phyloP scores from a whole-genome alignment of 2,113 vertebrate genomes.

The Embiotoca jacksoni region DNA sequence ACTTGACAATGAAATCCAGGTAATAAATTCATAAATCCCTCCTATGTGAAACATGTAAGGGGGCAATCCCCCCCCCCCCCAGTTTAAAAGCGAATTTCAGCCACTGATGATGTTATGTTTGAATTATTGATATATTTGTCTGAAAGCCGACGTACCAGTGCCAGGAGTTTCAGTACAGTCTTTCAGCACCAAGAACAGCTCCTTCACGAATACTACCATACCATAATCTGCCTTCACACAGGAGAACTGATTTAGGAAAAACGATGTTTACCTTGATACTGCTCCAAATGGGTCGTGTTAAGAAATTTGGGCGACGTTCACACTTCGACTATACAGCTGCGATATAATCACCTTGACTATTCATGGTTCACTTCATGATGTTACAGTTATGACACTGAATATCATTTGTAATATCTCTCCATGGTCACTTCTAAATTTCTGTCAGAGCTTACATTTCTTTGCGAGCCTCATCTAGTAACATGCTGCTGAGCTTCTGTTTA shows the following conservation, averaged over 20 bases:
- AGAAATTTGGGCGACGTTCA: constrained; percentile 23
- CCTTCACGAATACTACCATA: neutral
- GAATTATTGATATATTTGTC: constrained; percentile 1
- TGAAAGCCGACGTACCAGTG: neutral
- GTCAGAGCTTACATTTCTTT: constrained; percentile 50
- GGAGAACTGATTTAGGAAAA: neutral
- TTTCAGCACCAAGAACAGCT: constrained; percentile 77
- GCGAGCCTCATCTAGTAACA: constrained; percentile 60
- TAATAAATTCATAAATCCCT: too few relatives aligned
- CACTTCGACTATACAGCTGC: constrained; percentile 24
- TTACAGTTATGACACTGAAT: constrained; percentile 31
- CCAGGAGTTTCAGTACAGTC: neutral
- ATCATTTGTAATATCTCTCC: constrained; percentile 63
- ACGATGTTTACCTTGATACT: neutral
- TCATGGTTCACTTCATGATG: constrained; percentile 43
- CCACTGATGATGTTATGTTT: neutral
- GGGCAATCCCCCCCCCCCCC: too few relatives aligned
- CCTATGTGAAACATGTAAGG: too few relatives aligned
- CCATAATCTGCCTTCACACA: neutral
- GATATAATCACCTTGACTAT: constrained; percentile 54
- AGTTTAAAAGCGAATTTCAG: too few relatives aligned
- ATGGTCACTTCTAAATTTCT: constrained; percentile 53
- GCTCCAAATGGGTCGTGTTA: constrained; percentile 16
- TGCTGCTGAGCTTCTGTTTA: neutral
- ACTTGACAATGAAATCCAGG: too few relatives aligned